Conservation (phyloP, 2,888 invertebrate genomes). For the Epicampocera succincta region DNA sequence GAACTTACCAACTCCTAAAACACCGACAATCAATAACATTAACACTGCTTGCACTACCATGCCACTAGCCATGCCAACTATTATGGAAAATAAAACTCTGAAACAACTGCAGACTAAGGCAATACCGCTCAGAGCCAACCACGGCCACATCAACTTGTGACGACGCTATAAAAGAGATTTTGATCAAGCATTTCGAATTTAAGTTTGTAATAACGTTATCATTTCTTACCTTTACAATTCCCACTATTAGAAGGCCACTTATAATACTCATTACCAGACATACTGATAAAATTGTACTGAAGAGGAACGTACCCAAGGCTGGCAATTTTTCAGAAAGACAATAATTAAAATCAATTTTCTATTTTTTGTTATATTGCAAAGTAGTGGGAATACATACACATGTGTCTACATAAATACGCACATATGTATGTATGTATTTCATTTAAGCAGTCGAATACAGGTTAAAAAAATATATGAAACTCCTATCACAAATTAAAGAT, state of each 20-base stretch:
- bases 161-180: conserved; percentile 20
- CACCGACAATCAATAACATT: neutral
- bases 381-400: neutral
- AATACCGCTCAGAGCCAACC: conserved; percentile 33
- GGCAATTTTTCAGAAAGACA: neutral
- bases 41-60: neutral
- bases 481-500: too few species aligned
- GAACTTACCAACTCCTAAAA: conserved; percentile 19
- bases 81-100: neutral
- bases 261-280: conserved; percentile 14
- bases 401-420: too few species aligned
- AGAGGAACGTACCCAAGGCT: neutral
- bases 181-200: neutral
- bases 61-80: neutral
- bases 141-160: conserved; percentile 36
- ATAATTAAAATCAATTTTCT: neutral
- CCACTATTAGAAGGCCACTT: conserved; percentile 32
- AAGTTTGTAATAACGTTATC: neutral
- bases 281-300: neutral
- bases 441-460: too few species aligned
- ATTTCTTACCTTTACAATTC: conserved; percentile 19
- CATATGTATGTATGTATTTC: neutral
- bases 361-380: neutral
- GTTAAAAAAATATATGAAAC: too few species aligned
- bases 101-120: neutral